These are phyloP conservation scores for Leptinotarsa juncta DNA, from an alignment of 2,888 invertebrate species.

Conservation along the genomic window DNA sequence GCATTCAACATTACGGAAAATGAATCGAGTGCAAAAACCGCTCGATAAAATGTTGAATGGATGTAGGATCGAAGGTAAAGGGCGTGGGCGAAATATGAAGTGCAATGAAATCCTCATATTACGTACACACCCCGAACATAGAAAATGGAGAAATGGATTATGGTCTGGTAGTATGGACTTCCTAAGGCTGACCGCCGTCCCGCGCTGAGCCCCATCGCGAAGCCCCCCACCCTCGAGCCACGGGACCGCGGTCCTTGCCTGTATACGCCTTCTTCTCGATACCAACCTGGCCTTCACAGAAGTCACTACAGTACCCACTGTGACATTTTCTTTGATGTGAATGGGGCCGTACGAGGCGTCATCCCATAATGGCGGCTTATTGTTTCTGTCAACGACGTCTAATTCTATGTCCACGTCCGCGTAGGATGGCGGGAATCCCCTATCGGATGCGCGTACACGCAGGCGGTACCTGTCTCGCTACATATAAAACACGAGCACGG, in stretches of 20 bases:
- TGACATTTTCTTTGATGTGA: slow-evolving; percentile 98
- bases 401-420: slow-evolving; percentile 98
- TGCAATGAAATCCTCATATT: neutral
- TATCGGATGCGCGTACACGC: slow-evolving; percentile 96
- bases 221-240: slow-evolving; percentile 55
- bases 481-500: slow-evolving; percentile 71
- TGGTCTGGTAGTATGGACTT: slow-evolving; percentile 51
- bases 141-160: slow-evolving; percentile 44
- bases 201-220: slow-evolving; percentile 58
- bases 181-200: slow-evolving; percentile 51
- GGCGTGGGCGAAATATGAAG: neutral
- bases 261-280: slow-evolving; percentile 64
- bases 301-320: slow-evolving; percentile 98
- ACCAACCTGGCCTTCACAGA: slow-evolving; percentile 98
- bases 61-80: slow-evolving; percentile 8
- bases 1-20: neutral
- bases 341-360: slow-evolving; percentile 95
- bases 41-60: slow-evolving; percentile 4
- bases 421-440: slow-evolving; percentile 90
- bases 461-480: slow-evolving; percentile 97
- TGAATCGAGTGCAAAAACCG: neutral
- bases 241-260: slow-evolving; percentile 48
- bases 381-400: slow-evolving; percentile 98
- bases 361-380: slow-evolving; percentile 98
- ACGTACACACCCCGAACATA: slow-evolving; percentile 25